phyloP scores from a whole-genome alignment of 2,888 invertebrate genomes.

The Merodon equestris region DNA sequence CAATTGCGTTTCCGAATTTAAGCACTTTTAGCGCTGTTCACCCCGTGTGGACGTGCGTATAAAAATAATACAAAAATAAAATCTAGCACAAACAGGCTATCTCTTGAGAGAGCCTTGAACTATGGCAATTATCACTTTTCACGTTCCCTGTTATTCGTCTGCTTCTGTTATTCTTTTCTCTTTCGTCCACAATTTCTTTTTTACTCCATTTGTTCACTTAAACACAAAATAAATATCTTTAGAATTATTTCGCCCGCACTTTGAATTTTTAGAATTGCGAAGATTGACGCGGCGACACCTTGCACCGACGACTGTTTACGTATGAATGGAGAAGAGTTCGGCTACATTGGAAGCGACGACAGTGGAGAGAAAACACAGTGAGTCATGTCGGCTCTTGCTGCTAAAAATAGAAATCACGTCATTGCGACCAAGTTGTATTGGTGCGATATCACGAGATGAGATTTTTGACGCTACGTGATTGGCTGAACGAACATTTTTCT shows the following conservation, averaged over 20 bases:
- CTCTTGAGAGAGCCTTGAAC: constrained; percentile 57
- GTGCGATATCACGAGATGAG: constrained; percentile 59
- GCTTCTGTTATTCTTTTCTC: constrained; percentile 1
- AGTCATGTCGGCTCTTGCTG: constrained; percentile 39
- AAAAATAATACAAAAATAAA: constrained; percentile 34
- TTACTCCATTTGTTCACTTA: neutral
- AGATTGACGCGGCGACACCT: constrained; percentile 36
- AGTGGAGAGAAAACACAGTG: constrained; percentile 56
- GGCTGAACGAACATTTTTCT: constrained; percentile 39
- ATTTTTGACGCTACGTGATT: constrained; percentile 25
- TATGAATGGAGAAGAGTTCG: constrained; percentile 61
- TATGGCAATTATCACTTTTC: constrained; percentile 37
- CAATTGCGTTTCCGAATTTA: constrained; percentile 31
- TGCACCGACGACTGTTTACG: constrained; percentile 57
- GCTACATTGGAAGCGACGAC: constrained; percentile 9
- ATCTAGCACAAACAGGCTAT: constrained; percentile 3
- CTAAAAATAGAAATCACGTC: constrained; percentile 66
- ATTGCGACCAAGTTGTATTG: constrained; percentile 50
- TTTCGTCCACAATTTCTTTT: neutral
- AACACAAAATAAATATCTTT: constrained; percentile 14
- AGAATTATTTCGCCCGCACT: neutral
- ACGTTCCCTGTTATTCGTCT: constrained; percentile 21
- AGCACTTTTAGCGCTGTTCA: constrained; percentile 17
- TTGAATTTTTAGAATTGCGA: constrained; percentile 8
- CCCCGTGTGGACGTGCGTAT: neutral